Evolutionary conservation across 1,140 invertebrate species (phyloP).

Genomic region (Magallana ariakensis): DNA sequence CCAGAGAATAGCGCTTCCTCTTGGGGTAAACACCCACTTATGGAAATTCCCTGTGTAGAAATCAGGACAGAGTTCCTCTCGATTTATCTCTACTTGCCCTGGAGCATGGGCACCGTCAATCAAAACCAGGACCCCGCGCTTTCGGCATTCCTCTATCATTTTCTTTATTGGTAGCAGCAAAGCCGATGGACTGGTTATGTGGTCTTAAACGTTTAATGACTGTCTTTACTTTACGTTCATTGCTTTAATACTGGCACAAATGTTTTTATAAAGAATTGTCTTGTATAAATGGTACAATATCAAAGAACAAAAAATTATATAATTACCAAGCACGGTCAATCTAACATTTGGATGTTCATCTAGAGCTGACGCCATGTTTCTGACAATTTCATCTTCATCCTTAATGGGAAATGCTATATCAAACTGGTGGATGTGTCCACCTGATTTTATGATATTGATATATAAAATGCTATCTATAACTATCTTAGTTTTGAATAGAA

Average conservation of each 20-base stretch:
- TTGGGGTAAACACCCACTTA: conserved; percentile 71
- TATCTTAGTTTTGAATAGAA: too few species aligned
- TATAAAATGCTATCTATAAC: too few species aligned
- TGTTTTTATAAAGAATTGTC: conserved; percentile 49
- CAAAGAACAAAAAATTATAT: too few species aligned
- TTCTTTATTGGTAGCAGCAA: conserved; percentile 65
- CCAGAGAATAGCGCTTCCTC: conserved; percentile 68
- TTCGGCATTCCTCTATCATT: conserved; percentile 62
- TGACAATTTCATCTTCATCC: conserved; percentile 60
- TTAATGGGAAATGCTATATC: conserved; percentile 63
- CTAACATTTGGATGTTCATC: conserved; percentile 60
- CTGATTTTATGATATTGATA: conserved; percentile 39
- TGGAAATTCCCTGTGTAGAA: conserved; percentile 66
- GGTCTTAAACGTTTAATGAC: conserved; percentile 53
- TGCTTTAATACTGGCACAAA: too few species aligned
- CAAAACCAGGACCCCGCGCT: conserved; percentile 61
- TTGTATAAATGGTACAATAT: too few species aligned
- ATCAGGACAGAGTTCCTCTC: conserved; percentile 66
- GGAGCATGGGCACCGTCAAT: conserved; percentile 71
- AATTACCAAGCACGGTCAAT: background rate
- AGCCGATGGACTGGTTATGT: conserved; percentile 63
- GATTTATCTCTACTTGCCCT: conserved; percentile 64
- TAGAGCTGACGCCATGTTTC: conserved; percentile 64
- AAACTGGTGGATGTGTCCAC: conserved; percentile 54
- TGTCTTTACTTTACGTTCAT: too few species aligned